Conservation (phyloP, 2,888 invertebrate species). For the Pollenia angustigena region DNA sequence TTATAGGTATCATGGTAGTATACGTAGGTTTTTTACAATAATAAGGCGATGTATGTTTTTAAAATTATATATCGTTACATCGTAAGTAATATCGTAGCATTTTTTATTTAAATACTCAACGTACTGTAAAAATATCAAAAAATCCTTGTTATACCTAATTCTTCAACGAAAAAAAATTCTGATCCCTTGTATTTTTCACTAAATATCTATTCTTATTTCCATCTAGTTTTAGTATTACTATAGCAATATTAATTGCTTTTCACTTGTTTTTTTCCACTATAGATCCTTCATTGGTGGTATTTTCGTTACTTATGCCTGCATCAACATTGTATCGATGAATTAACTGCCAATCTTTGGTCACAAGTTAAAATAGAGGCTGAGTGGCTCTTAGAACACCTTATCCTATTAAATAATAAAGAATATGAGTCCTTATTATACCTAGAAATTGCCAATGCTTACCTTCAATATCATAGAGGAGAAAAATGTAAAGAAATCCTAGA, state of each 20-base stretch:
- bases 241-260: too few relatives aligned
- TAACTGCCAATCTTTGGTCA: slow-evolving; percentile 88
- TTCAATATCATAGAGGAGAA: slow-evolving; percentile 90
- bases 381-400: slow-evolving; percentile 77
- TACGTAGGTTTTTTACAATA: too few relatives aligned
- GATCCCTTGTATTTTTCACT: background rate
- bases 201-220: background rate
- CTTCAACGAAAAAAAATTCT: too few relatives aligned
- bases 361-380: slow-evolving; percentile 76
- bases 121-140: too few relatives aligned
- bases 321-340: slow-evolving; percentile 91
- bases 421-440: slow-evolving; percentile 84
- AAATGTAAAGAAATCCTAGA: slow-evolving; percentile 89
- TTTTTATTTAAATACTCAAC: too few relatives aligned
- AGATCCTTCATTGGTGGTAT: slow-evolving; percentile 87
- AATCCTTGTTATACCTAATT: too few relatives aligned
- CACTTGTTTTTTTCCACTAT: background rate
- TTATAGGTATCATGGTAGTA: too few relatives aligned
- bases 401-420: slow-evolving; percentile 80
- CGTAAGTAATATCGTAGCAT: too few relatives aligned
- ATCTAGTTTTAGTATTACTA: background rate
- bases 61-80: too few relatives aligned
- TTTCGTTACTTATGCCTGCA: slow-evolving; percentile 90
- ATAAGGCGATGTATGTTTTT: too few relatives aligned
- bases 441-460: slow-evolving; percentile 88